Percentiles rank a stretch among this genome's conserved stretches.
phyloP scores from a whole-genome alignment of 2,888 invertebrate species.

The Campopleginae sp. region DNA sequence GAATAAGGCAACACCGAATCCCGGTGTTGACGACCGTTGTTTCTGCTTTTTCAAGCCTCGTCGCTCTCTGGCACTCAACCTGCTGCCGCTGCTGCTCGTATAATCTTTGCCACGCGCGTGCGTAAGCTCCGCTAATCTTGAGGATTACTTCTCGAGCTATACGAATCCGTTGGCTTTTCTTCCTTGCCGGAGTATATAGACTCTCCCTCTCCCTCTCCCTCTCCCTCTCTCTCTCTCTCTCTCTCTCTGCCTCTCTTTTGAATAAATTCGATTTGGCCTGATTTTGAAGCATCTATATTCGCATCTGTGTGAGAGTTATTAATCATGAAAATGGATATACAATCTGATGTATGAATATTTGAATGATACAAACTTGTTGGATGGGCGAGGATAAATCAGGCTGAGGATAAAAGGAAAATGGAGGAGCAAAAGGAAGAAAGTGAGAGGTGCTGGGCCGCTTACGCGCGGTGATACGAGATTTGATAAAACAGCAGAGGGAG shows the following conservation, averaged over 20 bases:
- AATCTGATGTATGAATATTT: not conserved
- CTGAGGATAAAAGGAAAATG: not conserved
- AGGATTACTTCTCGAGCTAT: conserved; percentile 67
- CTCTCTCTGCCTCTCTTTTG: no score
- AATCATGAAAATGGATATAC: not conserved
- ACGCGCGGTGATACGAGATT: conserved; percentile 16
- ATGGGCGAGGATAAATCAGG: not conserved
- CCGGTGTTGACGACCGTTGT: conserved; percentile 10
- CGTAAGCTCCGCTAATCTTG: conserved; percentile 83
- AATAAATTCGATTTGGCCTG: not conserved
- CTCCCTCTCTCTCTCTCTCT: no score
- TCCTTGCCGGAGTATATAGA: no score
- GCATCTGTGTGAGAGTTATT: not conserved
- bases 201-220: no score
- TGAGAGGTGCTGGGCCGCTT: no score
- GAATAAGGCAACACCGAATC: not conserved
- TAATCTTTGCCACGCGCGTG: conserved; percentile 83
- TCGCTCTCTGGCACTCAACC: conserved; percentile 84
- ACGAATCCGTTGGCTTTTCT: conserved; percentile 12
- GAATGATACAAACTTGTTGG: not conserved
- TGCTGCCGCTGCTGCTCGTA: no score
- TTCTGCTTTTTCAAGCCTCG: conserved; percentile 71
- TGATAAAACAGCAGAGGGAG: conserved; percentile 15
- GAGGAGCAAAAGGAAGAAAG: not conserved
- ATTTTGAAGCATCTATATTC: not conserved